Conservation (phyloP, 2,888 invertebrate species). For the Pollenia labialis region DNA sequence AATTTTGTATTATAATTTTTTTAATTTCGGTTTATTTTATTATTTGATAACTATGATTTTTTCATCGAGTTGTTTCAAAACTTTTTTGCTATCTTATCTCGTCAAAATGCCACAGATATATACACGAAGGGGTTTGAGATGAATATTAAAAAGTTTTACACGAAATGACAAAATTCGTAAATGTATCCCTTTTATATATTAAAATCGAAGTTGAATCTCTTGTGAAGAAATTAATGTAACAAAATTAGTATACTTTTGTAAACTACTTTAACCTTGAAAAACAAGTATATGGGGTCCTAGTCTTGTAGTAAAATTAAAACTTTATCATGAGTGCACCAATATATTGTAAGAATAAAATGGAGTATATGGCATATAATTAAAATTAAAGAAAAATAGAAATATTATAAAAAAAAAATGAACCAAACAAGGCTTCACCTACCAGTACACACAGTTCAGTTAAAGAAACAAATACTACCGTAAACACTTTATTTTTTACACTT, state of each 20-base stretch:
- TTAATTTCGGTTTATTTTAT: no score
- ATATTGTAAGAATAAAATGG: background rate
- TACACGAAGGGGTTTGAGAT: no score
- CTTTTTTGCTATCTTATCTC: no score
- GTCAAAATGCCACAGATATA: no score
- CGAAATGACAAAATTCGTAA: no score
- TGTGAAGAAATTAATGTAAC: no score
- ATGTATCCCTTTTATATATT: no score
- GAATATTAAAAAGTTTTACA: no score
- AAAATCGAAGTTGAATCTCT: no score
- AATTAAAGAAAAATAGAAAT: constrained; percentile 10
- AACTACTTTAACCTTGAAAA: constrained; percentile 57
- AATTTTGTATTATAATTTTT: no score
- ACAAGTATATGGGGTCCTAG: background rate
- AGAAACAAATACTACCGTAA: constrained; percentile 28
- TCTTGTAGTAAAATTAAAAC: constrained; percentile 24
- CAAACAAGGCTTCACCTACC: constrained; percentile 1
- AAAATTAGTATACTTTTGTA: constrained; percentile 5
- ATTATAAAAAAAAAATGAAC: background rate
- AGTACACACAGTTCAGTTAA: background rate
- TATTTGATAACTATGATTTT: no score
- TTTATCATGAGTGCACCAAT: constrained; percentile 13
- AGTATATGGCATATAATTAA: background rate
- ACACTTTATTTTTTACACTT: constrained; percentile 52
- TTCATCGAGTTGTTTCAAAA: no score